These are phyloP conservation scores for Orchesella cincta DNA, from an alignment of 1,140 invertebrate species.

Conservation along the genomic window DNA sequence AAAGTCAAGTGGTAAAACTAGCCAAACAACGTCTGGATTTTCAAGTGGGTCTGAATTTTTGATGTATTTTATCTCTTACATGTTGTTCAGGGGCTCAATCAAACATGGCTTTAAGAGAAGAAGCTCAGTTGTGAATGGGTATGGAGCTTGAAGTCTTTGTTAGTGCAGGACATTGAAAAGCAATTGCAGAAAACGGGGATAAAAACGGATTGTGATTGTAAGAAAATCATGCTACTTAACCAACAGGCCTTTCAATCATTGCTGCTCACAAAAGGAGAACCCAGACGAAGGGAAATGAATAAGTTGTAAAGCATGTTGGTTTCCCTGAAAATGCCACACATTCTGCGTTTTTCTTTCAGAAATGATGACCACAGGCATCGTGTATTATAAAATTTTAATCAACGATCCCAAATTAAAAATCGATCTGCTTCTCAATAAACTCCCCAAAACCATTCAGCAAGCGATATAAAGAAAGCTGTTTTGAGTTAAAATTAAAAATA, in stretches of 20 bases:
- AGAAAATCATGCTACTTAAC: too few species aligned
- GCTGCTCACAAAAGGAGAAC: background rate
- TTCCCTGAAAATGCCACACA: background rate
- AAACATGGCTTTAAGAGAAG: too few species aligned
- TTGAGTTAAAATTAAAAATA: conserved; percentile 18
- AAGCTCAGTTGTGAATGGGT: too few species aligned
- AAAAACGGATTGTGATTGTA: too few species aligned
- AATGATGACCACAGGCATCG: background rate
- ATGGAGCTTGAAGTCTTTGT: too few species aligned
- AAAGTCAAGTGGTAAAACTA: too few species aligned
- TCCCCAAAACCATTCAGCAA: background rate
- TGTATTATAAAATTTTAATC: conserved; percentile 16
- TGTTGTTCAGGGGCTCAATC: too few species aligned
- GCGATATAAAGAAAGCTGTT: background rate
- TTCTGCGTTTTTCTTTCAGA: background rate
- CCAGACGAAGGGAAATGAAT: background rate
- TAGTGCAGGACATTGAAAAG: too few species aligned
- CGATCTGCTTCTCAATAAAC: conserved; percentile 1
- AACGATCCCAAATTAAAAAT: conserved; percentile 19
- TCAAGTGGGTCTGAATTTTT: too few species aligned
- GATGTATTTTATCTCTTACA: too few species aligned
- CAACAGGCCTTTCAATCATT: background rate
- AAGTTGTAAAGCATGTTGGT: background rate
- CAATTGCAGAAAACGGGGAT: too few species aligned
- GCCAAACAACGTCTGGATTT: too few species aligned